Percentiles rank a stretch among this genome's conserved stretches.
Evolutionary conservation across 2,113 vertebrate species (phyloP).

Genomic region (Dipodomys merriami): DNA sequence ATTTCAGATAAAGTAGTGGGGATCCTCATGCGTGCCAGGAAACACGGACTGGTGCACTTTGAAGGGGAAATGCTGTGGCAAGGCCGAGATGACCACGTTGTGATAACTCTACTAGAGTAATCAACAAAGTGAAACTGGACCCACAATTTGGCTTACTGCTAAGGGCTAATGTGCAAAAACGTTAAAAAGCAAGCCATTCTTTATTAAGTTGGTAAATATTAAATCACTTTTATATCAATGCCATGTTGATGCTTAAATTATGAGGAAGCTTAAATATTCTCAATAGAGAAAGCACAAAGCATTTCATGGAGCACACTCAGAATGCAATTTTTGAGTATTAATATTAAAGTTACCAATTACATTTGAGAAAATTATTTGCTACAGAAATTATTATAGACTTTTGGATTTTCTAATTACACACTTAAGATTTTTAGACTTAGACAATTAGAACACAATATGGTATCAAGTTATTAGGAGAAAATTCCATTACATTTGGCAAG

Average conservation of each 20-base stretch:
- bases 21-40: conserved; percentile 96
- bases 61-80: conserved; percentile 98
- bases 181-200: conserved; percentile 32
- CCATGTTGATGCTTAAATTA: conserved; percentile 9
- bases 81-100: conserved; percentile 91
- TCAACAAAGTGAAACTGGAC: neutral
- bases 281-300: neutral
- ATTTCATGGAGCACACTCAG: neutral
- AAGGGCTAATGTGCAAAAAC: neutral
- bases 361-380: conserved; percentile 26
- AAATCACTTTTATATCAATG: conserved; percentile 60
- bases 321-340: neutral
- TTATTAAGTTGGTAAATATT: conserved; percentile 29
- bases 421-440: neutral
- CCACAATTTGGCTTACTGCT: neutral
- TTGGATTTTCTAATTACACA: conserved; percentile 5
- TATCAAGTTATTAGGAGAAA: neutral
- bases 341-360: conserved; percentile 39
- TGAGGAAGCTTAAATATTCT: neutral
- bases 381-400: neutral
- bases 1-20: conserved; percentile 99
- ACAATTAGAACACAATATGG: neutral
- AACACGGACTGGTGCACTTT: conserved; percentile 93
- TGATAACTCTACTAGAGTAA: conserved; percentile 91
- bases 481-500: neutral